Evolutionary conservation across 2,113 vertebrate genomes (phyloP).

Genomic region (Glareola pratincola): DNA sequence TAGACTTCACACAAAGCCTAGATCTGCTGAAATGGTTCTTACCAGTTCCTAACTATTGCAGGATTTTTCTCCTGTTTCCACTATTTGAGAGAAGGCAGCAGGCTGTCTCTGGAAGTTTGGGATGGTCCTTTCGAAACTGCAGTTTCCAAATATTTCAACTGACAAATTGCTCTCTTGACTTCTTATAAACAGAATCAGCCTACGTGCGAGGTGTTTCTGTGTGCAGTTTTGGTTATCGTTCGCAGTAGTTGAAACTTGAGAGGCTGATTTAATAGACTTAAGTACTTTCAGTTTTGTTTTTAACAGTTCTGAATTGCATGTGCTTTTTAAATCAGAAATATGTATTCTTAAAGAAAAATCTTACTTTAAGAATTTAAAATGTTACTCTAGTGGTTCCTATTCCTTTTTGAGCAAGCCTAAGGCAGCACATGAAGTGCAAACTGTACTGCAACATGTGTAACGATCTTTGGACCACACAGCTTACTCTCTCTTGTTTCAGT

Average conservation of each 20-base stretch:
- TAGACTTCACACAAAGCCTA: not conserved
- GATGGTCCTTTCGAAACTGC: not conserved
- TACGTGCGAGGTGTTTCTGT: not conserved
- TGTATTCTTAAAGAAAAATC: not conserved
- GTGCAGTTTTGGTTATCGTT: not conserved
- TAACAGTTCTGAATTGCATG: not conserved
- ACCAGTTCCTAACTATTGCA: fast-evolving
- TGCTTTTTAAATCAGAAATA: not conserved
- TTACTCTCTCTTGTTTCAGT: not conserved
- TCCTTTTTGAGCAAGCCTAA: not conserved
- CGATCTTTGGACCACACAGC: not conserved
- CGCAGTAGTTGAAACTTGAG: not conserved
- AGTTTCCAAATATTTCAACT: not conserved
- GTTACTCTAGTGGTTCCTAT: not conserved
- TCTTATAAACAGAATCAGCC: not conserved
- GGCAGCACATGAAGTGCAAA: not conserved
- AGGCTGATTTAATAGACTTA: not conserved
- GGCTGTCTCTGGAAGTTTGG: not conserved
- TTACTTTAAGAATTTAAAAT: not conserved
- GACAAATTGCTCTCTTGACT: not conserved
- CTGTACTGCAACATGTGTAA: fast-evolving
- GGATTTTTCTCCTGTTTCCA: not conserved
- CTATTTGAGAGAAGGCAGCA: not conserved
- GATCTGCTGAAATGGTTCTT: not conserved
- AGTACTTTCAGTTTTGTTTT: not conserved